phyloP scores from a whole-genome alignment of 2,113 vertebrate genomes.

The Nerophis ophidion region DNA sequence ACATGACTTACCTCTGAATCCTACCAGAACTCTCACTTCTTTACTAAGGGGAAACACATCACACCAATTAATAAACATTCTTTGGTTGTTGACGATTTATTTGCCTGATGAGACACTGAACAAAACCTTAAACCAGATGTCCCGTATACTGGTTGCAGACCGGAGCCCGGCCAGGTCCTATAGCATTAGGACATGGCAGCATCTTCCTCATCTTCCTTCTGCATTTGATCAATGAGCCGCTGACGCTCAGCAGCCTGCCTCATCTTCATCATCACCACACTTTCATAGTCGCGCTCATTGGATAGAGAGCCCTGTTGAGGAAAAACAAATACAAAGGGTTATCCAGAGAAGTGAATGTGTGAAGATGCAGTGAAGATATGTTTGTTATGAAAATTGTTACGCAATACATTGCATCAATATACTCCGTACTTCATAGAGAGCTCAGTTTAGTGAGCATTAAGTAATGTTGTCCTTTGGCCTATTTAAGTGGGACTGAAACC shows the following conservation, averaged over 20 bases:
- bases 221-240: conserved; percentile 84
- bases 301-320: conserved; percentile 70
- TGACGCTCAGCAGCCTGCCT: conserved; percentile 91
- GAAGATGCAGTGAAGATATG: no score
- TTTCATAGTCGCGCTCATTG: conserved; percentile 89
- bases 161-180: conserved; percentile 1
- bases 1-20: not conserved
- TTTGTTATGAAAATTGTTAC: no score
- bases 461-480: no score
- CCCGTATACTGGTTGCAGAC: not conserved
- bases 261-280: conserved; percentile 94
- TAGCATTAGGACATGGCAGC: conserved; percentile 51
- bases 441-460: no score
- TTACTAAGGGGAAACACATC: conserved; percentile 15
- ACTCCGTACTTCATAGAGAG: no score
- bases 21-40: conserved; percentile 7
- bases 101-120: conserved; percentile 15
- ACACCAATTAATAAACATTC: not conserved
- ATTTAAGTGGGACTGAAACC: no score
- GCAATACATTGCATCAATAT: no score
- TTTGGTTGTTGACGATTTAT: conserved; percentile 35
- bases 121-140: conserved; percentile 34
- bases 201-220: conserved; percentile 78
- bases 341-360: not conserved
- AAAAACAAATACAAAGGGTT: not conserved